Conservation (phyloP, 1,140 invertebrate genomes). For the Argopecten irradians region DNA sequence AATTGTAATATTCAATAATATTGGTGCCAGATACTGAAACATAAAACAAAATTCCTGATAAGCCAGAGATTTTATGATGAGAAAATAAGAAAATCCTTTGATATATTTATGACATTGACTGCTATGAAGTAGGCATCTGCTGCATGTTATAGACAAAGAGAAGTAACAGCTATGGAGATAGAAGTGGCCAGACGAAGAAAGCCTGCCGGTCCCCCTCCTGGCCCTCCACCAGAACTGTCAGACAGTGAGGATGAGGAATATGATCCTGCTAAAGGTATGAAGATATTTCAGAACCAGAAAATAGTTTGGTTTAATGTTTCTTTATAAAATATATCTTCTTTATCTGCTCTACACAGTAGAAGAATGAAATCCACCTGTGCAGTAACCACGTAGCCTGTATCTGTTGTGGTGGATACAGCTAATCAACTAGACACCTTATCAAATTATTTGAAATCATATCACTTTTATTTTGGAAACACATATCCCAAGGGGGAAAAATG, state of each 20-base stretch:
- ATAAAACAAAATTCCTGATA: not conserved
- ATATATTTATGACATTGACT: slow-evolving; percentile 25
- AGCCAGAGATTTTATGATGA: not conserved
- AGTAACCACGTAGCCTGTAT: too few relatives aligned
- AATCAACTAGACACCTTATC: too few relatives aligned
- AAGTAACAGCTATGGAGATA: slow-evolving; percentile 35
- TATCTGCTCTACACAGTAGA: too few relatives aligned
- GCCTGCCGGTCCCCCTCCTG: slow-evolving; percentile 90
- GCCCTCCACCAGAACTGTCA: slow-evolving; percentile 78
- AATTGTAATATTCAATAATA: slow-evolving; percentile 26
- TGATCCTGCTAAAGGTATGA: slow-evolving; percentile 69
- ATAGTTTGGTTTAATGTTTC: too few relatives aligned
- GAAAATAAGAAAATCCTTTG: not conserved
- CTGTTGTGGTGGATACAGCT: too few relatives aligned
- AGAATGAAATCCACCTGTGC: too few relatives aligned
- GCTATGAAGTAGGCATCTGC: not conserved
- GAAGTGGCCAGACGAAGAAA: slow-evolving; percentile 75
- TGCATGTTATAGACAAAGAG: not conserved
- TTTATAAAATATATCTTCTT: not conserved
- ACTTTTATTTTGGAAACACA: too few relatives aligned
- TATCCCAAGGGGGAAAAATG: too few relatives aligned
- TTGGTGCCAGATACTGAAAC: not conserved
- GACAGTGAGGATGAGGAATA: slow-evolving; percentile 76
- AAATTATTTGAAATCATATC: too few relatives aligned
- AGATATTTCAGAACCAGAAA: not conserved